Evolutionary conservation across 2,888 invertebrate genomes (phyloP), one percentile per base, ranked within the genome.

Genomic region (Drosophila dives): DNA sequence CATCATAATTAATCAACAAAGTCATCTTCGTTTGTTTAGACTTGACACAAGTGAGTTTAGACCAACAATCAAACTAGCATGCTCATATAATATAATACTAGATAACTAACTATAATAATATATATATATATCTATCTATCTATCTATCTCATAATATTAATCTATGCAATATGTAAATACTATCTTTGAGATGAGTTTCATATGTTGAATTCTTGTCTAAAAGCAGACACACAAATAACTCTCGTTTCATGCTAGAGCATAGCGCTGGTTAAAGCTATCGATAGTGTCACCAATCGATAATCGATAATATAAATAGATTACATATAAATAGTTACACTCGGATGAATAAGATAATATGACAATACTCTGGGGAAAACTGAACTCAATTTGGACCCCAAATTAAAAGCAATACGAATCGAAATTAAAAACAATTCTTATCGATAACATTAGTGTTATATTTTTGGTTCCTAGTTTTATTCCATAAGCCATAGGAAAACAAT

Each of bases 1-100:
- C 90, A 84, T 90, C 81, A 90, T 86, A 77, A 70, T 61, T 83
- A 86, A 80, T 72, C 80, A 72, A 71, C 70, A 84, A 84, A 86
- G 84, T 83, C 87, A 90, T 86, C 85, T 81, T 89, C 89, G 85
- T 89, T 86, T 72, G 85, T 89, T 86, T 86, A 86, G 90, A 86
- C 84, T 90, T 84, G 84, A 86, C 67, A 86, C 85, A 90, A 90
- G 85, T 86, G 85, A 86, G 85, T 86, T 72, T 76, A 80, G 80
- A 64, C 53, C 53, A 78, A 77, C 40, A 76, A 68, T 59, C 81
- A 45, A 63, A 61, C 20, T 12, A 68, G 79, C 82, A 78, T 81
- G 78, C 63, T 29, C 80, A 72, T 29, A 45, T 34, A 56, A 45
- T 69, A 33, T 32, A 48, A 49, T 15, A 29, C 23, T 55, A 55